Percentiles rank a stretch among this genome's conserved stretches.
These are phyloP conservation scores for Strix aluco DNA, from an alignment of 2,113 vertebrate genomes.

Conservation along the genomic window DNA sequence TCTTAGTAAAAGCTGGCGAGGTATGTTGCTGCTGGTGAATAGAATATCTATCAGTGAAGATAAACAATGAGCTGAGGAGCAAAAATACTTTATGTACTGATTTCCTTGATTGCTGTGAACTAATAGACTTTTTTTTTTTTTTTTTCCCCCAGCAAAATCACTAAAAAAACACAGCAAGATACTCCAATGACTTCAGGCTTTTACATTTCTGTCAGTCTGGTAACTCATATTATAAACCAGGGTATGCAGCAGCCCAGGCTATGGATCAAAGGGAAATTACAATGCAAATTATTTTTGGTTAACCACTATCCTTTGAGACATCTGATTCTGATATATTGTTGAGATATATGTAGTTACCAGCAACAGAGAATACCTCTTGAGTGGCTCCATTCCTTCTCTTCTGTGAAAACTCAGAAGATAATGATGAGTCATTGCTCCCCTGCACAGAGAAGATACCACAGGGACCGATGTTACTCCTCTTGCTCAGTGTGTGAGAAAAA, in stretches of 20 bases:
- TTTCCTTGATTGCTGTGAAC: neutral
- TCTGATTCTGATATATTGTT: neutral
- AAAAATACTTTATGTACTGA: neutral
- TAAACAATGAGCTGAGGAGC: neutral
- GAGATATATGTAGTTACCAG: neutral
- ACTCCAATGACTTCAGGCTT: neutral
- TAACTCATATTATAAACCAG: neutral
- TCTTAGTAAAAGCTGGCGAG: neutral
- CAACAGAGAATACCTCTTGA: neutral
- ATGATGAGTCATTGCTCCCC: conserved; percentile 32
- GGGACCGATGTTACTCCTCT: neutral
- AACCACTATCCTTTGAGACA: neutral
- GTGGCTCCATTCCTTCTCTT: neutral
- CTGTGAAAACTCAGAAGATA: neutral
- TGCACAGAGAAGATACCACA: neutral
- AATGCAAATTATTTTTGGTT: neutral
- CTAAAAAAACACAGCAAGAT: neutral
- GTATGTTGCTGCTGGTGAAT: neutral
- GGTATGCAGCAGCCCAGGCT: neutral
- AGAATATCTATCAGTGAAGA: neutral
- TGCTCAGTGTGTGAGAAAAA: conserved; percentile 7
- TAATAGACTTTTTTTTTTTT: neutral
- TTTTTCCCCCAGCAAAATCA: neutral
- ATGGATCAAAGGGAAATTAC: neutral
- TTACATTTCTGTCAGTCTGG: neutral